A percentile compares a stretch with the other conserved stretches of the same genome.
These are phyloP conservation scores for Heliconius aoede DNA, from an alignment of 2,888 invertebrate species.

Conservation along the genomic window DNA sequence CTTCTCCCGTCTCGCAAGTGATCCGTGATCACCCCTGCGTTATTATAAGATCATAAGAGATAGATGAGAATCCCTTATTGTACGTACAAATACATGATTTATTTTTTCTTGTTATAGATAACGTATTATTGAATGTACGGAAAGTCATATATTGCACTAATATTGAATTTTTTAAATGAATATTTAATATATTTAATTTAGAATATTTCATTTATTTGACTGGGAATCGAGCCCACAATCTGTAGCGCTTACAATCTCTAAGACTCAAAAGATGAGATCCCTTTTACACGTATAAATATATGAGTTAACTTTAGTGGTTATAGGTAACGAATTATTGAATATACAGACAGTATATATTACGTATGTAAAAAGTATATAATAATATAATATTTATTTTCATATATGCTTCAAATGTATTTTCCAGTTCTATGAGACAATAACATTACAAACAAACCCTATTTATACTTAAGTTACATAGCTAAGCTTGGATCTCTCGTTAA, in stretches of 20 bases:
- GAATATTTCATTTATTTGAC: background rate
- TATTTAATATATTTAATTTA: too few species aligned
- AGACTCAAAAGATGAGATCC: too few species aligned
- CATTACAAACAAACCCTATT: background rate
- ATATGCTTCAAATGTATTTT: too few species aligned
- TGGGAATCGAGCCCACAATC: background rate
- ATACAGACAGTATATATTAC: too few species aligned
- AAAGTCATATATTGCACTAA: background rate
- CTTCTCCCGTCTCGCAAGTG: conserved; percentile 75
- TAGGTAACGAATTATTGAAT: too few species aligned
- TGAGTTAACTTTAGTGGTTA: too few species aligned
- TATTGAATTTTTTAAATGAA: background rate
- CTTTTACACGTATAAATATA: too few species aligned
- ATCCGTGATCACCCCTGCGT: conserved; percentile 72
- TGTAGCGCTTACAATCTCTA: too few species aligned
- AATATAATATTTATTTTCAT: too few species aligned
- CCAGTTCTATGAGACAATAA: background rate
- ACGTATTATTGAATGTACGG: background rate
- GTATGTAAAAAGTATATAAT: too few species aligned
- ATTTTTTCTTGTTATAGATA: conserved; percentile 18
- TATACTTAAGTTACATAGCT: too few species aligned
- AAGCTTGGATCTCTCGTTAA: too few species aligned
- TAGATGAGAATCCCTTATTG: conserved; percentile 10
- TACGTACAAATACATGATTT: conserved; percentile 12
- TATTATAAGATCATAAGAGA: conserved; percentile 33